These are phyloP conservation scores for Caenorhabditis sp. DNA, from an alignment of 2,888 invertebrate genomes.

Conservation along the genomic window DNA sequence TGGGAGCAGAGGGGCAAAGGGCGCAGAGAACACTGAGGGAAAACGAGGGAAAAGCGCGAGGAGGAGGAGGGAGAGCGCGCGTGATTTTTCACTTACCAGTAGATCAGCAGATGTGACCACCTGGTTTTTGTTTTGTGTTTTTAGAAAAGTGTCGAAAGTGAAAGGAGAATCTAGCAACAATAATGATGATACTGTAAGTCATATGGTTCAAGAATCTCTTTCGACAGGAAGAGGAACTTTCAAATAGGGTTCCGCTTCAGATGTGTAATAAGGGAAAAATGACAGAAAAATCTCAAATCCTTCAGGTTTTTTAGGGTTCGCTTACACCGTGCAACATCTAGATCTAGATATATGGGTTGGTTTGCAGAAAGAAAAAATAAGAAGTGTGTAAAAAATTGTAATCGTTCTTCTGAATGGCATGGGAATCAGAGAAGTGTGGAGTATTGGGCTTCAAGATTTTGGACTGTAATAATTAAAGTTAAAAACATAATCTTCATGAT, in stretches of 20 bases:
- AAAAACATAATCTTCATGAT: too few relatives aligned
- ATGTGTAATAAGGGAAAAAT: neutral
- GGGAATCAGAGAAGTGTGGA: too few relatives aligned
- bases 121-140: slow-evolving; percentile 30
- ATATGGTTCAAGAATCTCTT: slow-evolving; percentile 22
- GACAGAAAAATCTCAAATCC: slow-evolving; percentile 1
- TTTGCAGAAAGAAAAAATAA: slow-evolving; percentile 1
- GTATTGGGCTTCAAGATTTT: too few relatives aligned
- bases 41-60: neutral
- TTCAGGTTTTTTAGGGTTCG: slow-evolving; percentile 38
- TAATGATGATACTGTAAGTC: slow-evolving; percentile 39
- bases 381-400: too few relatives aligned
- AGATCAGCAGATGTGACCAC: slow-evolving; percentile 35
- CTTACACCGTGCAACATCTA: neutral
- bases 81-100: neutral
- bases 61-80: neutral
- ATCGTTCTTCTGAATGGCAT: too few relatives aligned
- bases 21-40: neutral
- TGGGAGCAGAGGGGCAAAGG: neutral
- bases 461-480: too few relatives aligned
- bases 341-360: slow-evolving; percentile 29
- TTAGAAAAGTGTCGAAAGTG: neutral
- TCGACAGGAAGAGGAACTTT: slow-evolving; percentile 16
- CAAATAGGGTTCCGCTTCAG: slow-evolving; percentile 1
- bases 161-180: slow-evolving; percentile 9